Conservation (phyloP, 1,140 invertebrate genomes). For the Diorhabda sublineata region DNA sequence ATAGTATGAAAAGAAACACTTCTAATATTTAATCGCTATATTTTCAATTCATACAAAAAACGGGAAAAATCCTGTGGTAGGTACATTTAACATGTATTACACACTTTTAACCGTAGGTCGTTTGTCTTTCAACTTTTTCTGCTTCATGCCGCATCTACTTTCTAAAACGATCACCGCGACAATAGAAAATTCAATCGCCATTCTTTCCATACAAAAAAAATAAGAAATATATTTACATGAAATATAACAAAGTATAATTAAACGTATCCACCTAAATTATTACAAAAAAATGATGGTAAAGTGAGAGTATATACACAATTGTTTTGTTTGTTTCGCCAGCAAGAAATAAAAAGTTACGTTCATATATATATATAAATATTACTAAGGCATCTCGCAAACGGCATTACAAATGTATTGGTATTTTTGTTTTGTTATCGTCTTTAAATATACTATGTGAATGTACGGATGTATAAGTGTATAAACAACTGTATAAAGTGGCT, state of each 20-base stretch:
- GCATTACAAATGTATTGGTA: slow-evolving; percentile 17
- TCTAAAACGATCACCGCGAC: slow-evolving; percentile 6
- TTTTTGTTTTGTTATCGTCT: slow-evolving; percentile 13
- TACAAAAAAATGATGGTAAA: slow-evolving; percentile 23
- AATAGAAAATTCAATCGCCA: slow-evolving; percentile 11
- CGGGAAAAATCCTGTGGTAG: neutral
- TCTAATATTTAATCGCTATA: too few relatives aligned
- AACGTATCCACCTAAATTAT: slow-evolving; percentile 22
- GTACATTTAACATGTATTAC: neutral
- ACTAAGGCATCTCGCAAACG: slow-evolving; percentile 33
- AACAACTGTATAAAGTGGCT: slow-evolving; percentile 25
- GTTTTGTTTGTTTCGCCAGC: slow-evolving; percentile 28
- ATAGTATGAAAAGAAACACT: too few relatives aligned
- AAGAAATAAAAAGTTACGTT: slow-evolving; percentile 22
- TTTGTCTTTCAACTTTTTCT: neutral
- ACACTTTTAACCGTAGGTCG: neutral
- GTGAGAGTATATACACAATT: slow-evolving; percentile 11
- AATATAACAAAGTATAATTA: slow-evolving; percentile 26
- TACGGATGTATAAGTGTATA: slow-evolving; percentile 21
- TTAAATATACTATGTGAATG: slow-evolving; percentile 14
- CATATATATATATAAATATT: slow-evolving; percentile 9
- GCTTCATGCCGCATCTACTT: neutral
- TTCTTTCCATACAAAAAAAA: neutral
- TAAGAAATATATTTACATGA: slow-evolving; percentile 27
- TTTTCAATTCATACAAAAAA: too few relatives aligned